Percentiles rank a stretch among this genome's conserved stretches.
Conservation (phyloP, 53 echinoderm and acorn worm species). For the Hippasteria phrygiana region DNA sequence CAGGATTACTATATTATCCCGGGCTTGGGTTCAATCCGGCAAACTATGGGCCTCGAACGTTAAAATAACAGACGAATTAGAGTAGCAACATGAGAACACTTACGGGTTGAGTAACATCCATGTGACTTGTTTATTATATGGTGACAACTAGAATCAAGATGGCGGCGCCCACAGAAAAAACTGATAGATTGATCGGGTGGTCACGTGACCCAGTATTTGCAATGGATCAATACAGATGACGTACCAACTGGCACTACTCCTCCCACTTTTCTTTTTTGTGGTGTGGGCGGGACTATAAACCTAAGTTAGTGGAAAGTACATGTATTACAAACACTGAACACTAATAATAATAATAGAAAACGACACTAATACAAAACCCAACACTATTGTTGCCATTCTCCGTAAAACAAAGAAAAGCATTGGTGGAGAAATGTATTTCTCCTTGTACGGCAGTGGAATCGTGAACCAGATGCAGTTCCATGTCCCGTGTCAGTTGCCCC, state of each 20-base stretch:
- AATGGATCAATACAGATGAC: not conserved
- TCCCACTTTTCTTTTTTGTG: conserved; percentile 19
- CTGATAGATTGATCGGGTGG: not conserved
- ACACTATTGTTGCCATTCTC: not conserved
- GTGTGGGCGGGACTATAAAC: not conserved
- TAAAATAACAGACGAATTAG: too few species aligned
- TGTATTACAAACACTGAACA: not conserved
- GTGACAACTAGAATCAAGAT: not conserved
- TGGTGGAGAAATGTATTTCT: not conserved
- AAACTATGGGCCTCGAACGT: not conserved
- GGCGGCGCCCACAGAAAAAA: not conserved
- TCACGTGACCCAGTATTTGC: not conserved
- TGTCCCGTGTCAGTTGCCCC: not conserved
- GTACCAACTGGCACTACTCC: conserved; percentile 1
- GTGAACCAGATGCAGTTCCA: not conserved
- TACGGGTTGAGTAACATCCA: not conserved
- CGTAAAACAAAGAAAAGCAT: not conserved
- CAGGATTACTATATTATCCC: not conserved
- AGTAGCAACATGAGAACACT: not conserved
- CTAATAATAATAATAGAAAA: not conserved
- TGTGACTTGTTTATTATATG: not conserved
- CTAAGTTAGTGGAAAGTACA: not conserved
- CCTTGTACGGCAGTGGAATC: not conserved
- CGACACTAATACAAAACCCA: not conserved
- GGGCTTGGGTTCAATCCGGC: not conserved